These are phyloP conservation scores for Tipula lateralis DNA, from an alignment of 2,888 invertebrate genomes.

Conservation along the genomic window DNA sequence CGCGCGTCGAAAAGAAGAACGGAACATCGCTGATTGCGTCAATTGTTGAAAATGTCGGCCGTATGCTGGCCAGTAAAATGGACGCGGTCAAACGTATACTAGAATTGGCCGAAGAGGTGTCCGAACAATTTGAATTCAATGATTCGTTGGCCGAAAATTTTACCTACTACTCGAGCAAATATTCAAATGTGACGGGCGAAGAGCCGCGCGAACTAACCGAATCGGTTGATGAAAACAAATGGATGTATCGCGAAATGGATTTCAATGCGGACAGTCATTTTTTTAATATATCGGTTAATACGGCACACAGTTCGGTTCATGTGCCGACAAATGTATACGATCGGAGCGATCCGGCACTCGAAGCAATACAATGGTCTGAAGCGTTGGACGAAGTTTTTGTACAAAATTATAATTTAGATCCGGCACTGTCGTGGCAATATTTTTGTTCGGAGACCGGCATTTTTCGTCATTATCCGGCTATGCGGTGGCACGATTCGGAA, in stretches of 20 bases:
- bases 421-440: constrained; percentile 93
- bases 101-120: constrained; percentile 59
- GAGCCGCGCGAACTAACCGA: constrained; percentile 41
- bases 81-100: constrained; percentile 67
- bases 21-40: constrained; percentile 72
- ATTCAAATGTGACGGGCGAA: constrained; percentile 53
- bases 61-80: constrained; percentile 82
- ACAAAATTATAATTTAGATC: constrained; percentile 82
- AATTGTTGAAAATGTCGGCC: constrained; percentile 74
- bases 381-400: constrained; percentile 75
- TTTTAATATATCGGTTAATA: constrained; percentile 76
- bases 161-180: constrained; percentile 78
- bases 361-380: constrained; percentile 88
- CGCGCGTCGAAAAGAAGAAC: constrained; percentile 73
- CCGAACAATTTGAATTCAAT: constrained; percentile 58
- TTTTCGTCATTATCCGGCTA: constrained; percentile 84
- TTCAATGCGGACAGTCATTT: constrained; percentile 75
- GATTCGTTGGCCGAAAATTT: constrained; percentile 46
- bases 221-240: constrained; percentile 41
- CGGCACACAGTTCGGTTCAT: constrained; percentile 79
- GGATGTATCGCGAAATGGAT: constrained; percentile 55
- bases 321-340: constrained; percentile 93
- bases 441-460: constrained; percentile 94
- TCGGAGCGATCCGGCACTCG: constrained; percentile 62
- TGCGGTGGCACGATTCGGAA: constrained; percentile 59